phyloP scores from a whole-genome alignment of 2,888 invertebrate genomes.

The Griposia aprilina region DNA sequence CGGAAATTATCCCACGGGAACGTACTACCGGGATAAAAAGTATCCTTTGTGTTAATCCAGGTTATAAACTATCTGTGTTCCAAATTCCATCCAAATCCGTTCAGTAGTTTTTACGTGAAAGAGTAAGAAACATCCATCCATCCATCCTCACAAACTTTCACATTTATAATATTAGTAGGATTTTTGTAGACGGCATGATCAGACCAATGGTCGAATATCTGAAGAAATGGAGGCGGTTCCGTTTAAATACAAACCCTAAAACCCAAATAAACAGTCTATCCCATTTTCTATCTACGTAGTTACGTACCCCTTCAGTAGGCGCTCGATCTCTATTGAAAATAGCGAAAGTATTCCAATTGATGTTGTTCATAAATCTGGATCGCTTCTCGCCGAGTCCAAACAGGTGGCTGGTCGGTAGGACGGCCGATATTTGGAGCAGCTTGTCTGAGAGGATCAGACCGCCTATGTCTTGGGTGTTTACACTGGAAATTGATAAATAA shows the following conservation, averaged over 20 bases:
- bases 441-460: constrained; percentile 94
- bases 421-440: constrained; percentile 92
- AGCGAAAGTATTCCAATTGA: constrained; percentile 93
- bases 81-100: too few relatives aligned
- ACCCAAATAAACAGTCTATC: neutral
- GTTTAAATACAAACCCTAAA: neutral
- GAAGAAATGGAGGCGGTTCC: neutral
- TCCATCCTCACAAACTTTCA: too few relatives aligned
- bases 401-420: constrained; percentile 92
- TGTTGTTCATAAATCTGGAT: constrained; percentile 91
- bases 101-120: too few relatives aligned
- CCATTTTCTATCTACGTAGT: too few relatives aligned
- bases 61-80: too few relatives aligned
- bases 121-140: too few relatives aligned
- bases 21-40: too few relatives aligned
- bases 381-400: constrained; percentile 95
- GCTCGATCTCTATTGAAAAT: constrained; percentile 93
- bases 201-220: neutral
- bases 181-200: neutral
- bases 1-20: too few relatives aligned
- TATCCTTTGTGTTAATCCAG: too few relatives aligned
- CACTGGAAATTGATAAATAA: constrained; percentile 84
- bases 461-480: constrained; percentile 92
- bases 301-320: constrained; percentile 90
- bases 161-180: too few relatives aligned